Evolutionary conservation across 2,113 vertebrate genomes (phyloP).

Genomic region (Sapayoa aenigma): DNA sequence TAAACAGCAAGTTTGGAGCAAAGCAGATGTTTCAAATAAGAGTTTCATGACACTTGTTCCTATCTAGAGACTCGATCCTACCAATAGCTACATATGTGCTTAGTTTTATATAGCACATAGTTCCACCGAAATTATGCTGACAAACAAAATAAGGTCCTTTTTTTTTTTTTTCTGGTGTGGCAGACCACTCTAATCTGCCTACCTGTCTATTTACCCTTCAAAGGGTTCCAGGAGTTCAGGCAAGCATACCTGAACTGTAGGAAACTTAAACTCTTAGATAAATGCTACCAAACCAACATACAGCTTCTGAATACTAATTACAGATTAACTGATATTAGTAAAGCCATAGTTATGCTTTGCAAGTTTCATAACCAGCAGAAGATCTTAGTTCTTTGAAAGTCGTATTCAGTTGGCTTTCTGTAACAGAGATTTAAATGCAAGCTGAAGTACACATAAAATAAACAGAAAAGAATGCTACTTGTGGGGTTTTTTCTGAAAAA

Average conservation of each 20-base stretch:
- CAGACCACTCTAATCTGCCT: not conserved
- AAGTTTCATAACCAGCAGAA: not conserved
- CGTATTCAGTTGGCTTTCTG: not conserved
- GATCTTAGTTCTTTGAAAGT: not conserved
- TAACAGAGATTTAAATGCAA: not conserved
- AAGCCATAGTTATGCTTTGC: not conserved
- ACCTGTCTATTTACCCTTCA: not conserved
- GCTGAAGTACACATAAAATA: not conserved
- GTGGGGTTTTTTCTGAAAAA: not conserved
- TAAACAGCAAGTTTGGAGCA: not conserved
- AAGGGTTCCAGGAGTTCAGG: not conserved
- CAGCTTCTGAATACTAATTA: not conserved
- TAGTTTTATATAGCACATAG: not conserved
- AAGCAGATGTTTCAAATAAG: conserved; percentile 13
- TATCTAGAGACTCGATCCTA: not conserved
- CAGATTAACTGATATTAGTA: not conserved
- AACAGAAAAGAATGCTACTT: not conserved
- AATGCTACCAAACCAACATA: not conserved
- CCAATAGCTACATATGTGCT: not conserved
- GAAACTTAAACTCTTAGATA: not conserved
- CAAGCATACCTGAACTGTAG: not conserved
- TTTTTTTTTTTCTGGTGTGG: not conserved
- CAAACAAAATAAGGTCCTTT: not conserved
- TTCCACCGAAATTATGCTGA: not conserved
- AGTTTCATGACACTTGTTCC: not conserved